Conservation (phyloP, 2,888 invertebrate species). For the Epinotia nisella region DNA sequence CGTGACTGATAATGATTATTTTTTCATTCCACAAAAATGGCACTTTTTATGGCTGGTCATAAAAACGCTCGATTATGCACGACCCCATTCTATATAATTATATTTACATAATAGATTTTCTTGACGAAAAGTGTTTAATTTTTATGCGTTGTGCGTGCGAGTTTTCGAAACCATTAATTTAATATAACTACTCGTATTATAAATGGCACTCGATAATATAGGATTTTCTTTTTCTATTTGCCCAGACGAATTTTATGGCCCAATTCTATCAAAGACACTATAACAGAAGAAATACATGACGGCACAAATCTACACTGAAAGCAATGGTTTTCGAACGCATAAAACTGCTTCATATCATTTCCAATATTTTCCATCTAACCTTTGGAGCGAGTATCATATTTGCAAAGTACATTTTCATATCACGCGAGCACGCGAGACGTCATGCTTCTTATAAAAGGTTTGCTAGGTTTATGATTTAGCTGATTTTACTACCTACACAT, state of each 20-base stretch:
- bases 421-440: slow-evolving; percentile 38
- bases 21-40: slow-evolving; percentile 37
- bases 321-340: slow-evolving; percentile 19
- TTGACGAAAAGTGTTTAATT: slow-evolving; percentile 18
- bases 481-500: slow-evolving; percentile 11
- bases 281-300: background rate
- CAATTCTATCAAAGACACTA: slow-evolving; percentile 1
- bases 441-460: slow-evolving; percentile 34
- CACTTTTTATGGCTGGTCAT: slow-evolving; percentile 30
- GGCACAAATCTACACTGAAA: slow-evolving; percentile 10
- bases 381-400: slow-evolving; percentile 32
- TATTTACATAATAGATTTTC: slow-evolving; percentile 36
- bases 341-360: slow-evolving; percentile 27
- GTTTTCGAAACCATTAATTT: background rate
- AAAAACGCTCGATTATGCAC: slow-evolving; percentile 41
- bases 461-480: slow-evolving; percentile 25
- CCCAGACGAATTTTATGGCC: background rate
- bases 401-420: slow-evolving; percentile 38
- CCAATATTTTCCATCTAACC: slow-evolving; percentile 38
- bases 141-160: slow-evolving; percentile 19
- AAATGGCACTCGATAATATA: too few relatives aligned
- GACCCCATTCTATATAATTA: slow-evolving; percentile 31
- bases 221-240: background rate
- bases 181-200: background rate
- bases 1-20: slow-evolving; percentile 37